phyloP scores from a whole-genome alignment of 1,140 invertebrate species.

The Drosophila saltans region DNA sequence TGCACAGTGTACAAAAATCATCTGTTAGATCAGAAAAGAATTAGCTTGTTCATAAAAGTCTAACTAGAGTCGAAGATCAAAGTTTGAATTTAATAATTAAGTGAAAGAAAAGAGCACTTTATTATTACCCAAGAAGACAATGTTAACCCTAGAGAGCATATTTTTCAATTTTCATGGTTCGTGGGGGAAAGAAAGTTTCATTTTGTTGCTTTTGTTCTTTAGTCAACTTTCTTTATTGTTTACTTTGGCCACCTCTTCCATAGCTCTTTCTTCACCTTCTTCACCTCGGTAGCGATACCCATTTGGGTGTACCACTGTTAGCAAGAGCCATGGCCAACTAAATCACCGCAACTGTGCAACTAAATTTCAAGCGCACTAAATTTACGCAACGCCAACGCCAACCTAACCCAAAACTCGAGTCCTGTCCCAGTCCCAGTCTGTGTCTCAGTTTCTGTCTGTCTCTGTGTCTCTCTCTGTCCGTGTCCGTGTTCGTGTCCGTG shows the following conservation, averaged over 20 bases:
- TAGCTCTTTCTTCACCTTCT: constrained; percentile 12
- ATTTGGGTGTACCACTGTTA: neutral
- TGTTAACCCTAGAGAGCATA: constrained; percentile 5
- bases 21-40: neutral
- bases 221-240: constrained; percentile 30
- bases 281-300: constrained; percentile 1
- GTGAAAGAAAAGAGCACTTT: neutral
- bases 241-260: constrained; percentile 31
- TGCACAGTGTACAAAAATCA: constrained; percentile 46
- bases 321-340: constrained; percentile 54
- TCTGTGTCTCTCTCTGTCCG: neutral
- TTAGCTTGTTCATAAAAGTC: neutral
- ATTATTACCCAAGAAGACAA: neutral
- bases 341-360: constrained; percentile 77
- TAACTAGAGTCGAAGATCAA: neutral
- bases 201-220: constrained; percentile 6
- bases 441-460: neutral
- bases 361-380: constrained; percentile 78
- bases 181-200: constrained; percentile 5
- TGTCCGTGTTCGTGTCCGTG: neutral
- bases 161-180: constrained; percentile 1
- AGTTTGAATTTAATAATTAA: constrained; percentile 9
- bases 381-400: constrained; percentile 58
- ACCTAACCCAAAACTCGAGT: constrained; percentile 32
- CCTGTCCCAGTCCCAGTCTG: neutral